phyloP scores from a whole-genome alignment of 2,113 vertebrate genomes.

The Actenoides lindsayi region DNA sequence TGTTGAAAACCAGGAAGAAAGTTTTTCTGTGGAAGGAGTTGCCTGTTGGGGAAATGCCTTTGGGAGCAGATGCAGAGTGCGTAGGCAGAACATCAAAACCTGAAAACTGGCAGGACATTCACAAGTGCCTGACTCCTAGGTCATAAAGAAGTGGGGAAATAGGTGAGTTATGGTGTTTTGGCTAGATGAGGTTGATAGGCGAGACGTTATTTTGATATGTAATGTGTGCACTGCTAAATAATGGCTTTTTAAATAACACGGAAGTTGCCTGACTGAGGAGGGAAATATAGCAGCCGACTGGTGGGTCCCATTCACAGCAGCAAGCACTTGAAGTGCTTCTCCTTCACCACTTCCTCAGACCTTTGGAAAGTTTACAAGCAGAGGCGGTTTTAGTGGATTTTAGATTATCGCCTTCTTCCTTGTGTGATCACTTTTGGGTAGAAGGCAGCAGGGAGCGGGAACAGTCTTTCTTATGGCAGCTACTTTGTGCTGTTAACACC shows the following conservation, averaged over 20 bases:
- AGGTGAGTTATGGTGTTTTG: not conserved
- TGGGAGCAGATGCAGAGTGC: not conserved
- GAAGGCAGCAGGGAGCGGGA: not conserved
- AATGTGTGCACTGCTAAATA: not conserved
- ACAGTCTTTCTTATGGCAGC: not conserved
- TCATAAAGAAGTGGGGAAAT: not conserved
- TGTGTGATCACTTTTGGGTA: not conserved
- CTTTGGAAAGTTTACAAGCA: not conserved
- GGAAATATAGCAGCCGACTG: rapidly evolving
- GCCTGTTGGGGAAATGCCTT: rapidly evolving
- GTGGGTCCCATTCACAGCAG: rapidly evolving
- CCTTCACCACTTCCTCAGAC: not conserved
- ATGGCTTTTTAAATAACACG: rapidly evolving
- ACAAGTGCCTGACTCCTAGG: not conserved
- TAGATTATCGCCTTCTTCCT: not conserved
- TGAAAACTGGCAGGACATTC: not conserved
- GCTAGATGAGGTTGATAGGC: not conserved
- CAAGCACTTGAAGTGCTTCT: not conserved
- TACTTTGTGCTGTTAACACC: not conserved
- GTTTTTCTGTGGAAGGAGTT: not conserved
- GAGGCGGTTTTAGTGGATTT: not conserved
- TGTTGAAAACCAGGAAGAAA: not conserved
- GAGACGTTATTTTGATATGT: rapidly evolving
- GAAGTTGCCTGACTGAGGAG: not conserved
- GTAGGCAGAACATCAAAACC: not conserved